phyloP scores from a whole-genome alignment of 1,140 invertebrate genomes.

The Helicoverpa armigera region DNA sequence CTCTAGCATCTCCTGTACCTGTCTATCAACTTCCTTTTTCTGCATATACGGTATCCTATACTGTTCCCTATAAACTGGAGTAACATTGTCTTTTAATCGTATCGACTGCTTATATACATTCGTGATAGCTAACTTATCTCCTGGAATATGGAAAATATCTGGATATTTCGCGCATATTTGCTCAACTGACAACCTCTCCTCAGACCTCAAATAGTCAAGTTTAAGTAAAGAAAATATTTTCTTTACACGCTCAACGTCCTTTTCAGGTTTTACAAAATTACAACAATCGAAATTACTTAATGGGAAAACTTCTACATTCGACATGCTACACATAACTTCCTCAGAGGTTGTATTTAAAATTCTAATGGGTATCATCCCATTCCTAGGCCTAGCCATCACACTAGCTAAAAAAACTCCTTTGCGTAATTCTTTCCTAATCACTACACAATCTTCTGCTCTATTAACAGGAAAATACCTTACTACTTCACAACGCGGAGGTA shows the following conservation, averaged over 20 bases:
- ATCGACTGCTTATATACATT: background rate
- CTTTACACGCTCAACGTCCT: slow-evolving; percentile 10
- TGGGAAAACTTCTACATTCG: background rate
- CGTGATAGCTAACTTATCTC: no score
- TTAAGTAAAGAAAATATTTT: slow-evolving; percentile 18
- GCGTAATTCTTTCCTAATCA: background rate
- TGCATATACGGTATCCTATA: slow-evolving; percentile 16
- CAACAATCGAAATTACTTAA: slow-evolving; percentile 20
- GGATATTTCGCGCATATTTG: no score
- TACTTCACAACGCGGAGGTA: slow-evolving; percentile 13
- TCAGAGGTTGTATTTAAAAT: slow-evolving; percentile 29
- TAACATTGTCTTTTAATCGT: slow-evolving; percentile 10
- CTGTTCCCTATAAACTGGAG: slow-evolving; percentile 1
- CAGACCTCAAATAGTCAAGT: background rate
- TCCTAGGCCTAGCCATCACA: slow-evolving; percentile 18
- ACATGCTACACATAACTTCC: slow-evolving; percentile 15
- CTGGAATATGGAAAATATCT: no score
- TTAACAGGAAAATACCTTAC: slow-evolving; percentile 14
- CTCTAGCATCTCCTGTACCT: background rate
- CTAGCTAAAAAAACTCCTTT: slow-evolving; percentile 13
- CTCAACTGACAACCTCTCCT: no score
- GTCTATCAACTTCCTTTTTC: slow-evolving; percentile 11
- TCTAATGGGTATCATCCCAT: slow-evolving; percentile 24
- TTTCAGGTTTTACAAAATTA: background rate
- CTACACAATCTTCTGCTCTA: slow-evolving; percentile 9